Conservation (phyloP, 2,888 invertebrate genomes). For the Nemotelus nigrinus region DNA sequence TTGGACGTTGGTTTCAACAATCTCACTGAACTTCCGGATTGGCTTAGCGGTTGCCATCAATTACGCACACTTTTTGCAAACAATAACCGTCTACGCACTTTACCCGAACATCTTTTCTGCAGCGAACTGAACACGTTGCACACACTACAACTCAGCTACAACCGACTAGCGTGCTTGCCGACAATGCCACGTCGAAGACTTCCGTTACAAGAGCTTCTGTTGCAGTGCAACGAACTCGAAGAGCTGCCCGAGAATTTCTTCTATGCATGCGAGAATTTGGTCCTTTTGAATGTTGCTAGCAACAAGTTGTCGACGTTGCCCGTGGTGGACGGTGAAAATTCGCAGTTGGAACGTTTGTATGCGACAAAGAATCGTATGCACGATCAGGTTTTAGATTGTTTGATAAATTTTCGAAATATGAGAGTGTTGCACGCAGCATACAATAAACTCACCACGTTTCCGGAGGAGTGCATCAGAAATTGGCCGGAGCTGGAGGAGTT, state of each 20-base stretch:
- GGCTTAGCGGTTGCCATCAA: conserved; percentile 79
- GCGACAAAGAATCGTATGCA: conserved; percentile 81
- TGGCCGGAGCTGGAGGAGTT: conserved; percentile 86
- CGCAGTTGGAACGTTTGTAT: conserved; percentile 74
- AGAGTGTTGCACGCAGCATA: conserved; percentile 81
- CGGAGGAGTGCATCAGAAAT: conserved; percentile 77
- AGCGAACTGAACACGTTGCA: conserved; percentile 78
- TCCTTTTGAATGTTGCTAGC: conserved; percentile 80
- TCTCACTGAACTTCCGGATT: conserved; percentile 77
- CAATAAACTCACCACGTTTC: conserved; percentile 78
- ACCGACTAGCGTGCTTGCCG: conserved; percentile 78
- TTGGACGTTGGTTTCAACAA: conserved; percentile 84
- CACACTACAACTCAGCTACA: conserved; percentile 80
- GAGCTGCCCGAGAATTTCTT: conserved; percentile 81
- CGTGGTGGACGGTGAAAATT: conserved; percentile 70
- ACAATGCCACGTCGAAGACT: conserved; percentile 72
- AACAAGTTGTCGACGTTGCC: conserved; percentile 79
- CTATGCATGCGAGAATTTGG: conserved; percentile 71
- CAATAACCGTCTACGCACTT: conserved; percentile 75
- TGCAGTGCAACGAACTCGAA: conserved; percentile 82
- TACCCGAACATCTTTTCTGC: conserved; percentile 79
- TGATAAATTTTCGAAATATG: conserved; percentile 73
- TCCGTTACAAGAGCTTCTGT: conserved; percentile 75
- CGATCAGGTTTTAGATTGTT: conserved; percentile 74
- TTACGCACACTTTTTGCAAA: conserved; percentile 78